A percentile compares a stretch with the other conserved stretches of the same genome.
Evolutionary conservation across 2,888 invertebrate genomes (phyloP).

Genomic region (Acronicta leporina): DNA sequence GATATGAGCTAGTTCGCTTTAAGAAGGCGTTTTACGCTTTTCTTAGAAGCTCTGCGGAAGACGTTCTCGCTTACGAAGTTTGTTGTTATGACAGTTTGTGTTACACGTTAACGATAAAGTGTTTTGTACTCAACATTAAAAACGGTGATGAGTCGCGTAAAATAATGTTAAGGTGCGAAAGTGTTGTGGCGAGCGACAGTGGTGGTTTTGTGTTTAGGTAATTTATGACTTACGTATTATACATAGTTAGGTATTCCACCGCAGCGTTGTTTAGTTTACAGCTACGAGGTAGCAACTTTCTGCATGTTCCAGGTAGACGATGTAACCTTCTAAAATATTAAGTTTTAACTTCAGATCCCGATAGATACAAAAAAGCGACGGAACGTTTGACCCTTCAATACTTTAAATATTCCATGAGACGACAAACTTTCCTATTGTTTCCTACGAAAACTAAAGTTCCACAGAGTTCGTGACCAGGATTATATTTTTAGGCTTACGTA

Average conservation of each 20-base stretch:
- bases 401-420: conserved; percentile 55
- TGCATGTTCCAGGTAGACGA: conserved; percentile 11
- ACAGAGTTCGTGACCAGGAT: conserved; percentile 74
- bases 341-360: conserved; percentile 26
- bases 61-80: conserved; percentile 49
- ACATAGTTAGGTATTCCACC: neutral
- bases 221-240: neutral
- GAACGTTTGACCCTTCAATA: conserved; percentile 49
- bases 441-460: conserved; percentile 61
- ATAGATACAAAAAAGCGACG: conserved; percentile 39
- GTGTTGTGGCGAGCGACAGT: neutral
- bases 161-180: conserved; percentile 8
- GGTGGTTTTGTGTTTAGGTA: neutral
- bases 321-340: conserved; percentile 42
- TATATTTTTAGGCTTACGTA: conserved; percentile 78
- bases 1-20: conserved; percentile 70
- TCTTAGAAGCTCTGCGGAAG: conserved; percentile 35
- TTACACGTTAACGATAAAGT: conserved; percentile 46
- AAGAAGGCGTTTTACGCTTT: conserved; percentile 52
- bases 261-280: neutral
- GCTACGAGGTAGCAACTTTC: neutral
- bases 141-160: conserved; percentile 20
- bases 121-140: conserved; percentile 40
- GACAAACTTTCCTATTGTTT: conserved; percentile 60
- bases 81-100: conserved; percentile 53